Evolutionary conservation across 2,113 vertebrate genomes (phyloP), one percentile per base, ranked within the genome.

Genomic region (Progne subis): DNA sequence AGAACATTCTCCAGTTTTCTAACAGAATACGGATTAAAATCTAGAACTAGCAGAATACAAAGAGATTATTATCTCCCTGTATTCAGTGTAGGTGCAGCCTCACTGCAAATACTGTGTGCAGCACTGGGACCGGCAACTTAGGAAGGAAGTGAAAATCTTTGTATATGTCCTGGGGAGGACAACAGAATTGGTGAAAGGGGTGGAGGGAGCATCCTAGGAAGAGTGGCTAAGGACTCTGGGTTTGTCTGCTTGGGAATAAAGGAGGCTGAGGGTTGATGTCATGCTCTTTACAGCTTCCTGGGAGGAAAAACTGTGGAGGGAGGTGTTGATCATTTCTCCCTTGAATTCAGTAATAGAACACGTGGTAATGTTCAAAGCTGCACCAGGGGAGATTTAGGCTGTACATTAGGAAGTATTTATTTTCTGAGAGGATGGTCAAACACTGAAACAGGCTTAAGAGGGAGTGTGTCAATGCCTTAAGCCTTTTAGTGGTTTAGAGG

Each of bases 261-360:
- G 12, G 28, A 64, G 29, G 11, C 9, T 37, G 25, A 68, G 4
- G 18, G 1, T 2, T 0, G 8, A 63, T 9, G 2, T 31, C 8
- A 21, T n/a, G 8, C 8, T 72, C 11, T 53, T 31, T 31, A 8
- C n/a, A 41, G 14, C 6, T 77, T 82, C 59, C 34, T 11, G 41
- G 32, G 26, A 41, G n/a, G 2, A 19, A 55, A 56, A 88, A 29
- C 8, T 8, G 1, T n/a, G 43, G 60, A 47, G 25, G 8, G 23
- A 46, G 17, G 4, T 43, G 18, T 3, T 5, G 7, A 17, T 37
- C 12, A 43, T 64, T 52, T 65, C 24, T 61, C 6, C 20, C 8
- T 79, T n/a, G 12, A 2, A 17, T 37, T 37, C 31, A 82, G n/a
- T 12, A 5, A 20, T 0, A 47, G 10, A 28, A n/a, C 0, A 0